Base-by-base conservation (phyloP, 2,888 invertebrate species). In the Agrotis segetum region DNA sequence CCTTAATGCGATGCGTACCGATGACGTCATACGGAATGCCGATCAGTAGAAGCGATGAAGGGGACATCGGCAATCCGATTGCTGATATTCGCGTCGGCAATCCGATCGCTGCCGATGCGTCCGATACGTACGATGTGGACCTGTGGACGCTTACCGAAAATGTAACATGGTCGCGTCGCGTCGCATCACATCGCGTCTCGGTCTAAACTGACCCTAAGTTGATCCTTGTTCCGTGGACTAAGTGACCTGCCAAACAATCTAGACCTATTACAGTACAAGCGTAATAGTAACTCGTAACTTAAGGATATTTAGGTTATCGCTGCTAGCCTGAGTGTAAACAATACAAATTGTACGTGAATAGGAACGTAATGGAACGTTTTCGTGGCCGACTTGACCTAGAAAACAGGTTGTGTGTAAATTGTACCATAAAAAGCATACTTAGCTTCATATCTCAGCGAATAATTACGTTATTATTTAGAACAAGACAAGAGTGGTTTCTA, bases 301-400 rank as follows among this genome's bases (percentile, higher is more conserved):
- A 67, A 56, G 56, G 62, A 71, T 81, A 82, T 84, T 72, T 72
- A 71, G 84, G 82, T 82, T 84, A 84, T 82, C 71, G 76, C 72
- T 2, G 64, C 52, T 67, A n/a, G 56, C 34, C 34, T 19, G 56
- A 58, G 49, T 65, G 76, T 74, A 79, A 84, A 82, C 81, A 82
- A 84, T 66, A 79, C 75, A 80, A 84, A 69, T 52, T 59, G 62
- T 64, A 72, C 65, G 81, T 73, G 71, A 44, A 66, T 62, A 63
- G 49, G 59, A 69, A 63, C 47, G 74, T 63, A 69, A 68, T 44
- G 44, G 19, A 49, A 52, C 70, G 70, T 82, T 84, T 85, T 84
- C 81, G 79, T 82, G 76, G 69, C 74, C 75, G 56, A 70, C 53
- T 81, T 83, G 84, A 83, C 86, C 86, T 86, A 86, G 75, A 86